These are phyloP conservation scores for Azorinus chamasolen DNA, from an alignment of 2,888 invertebrate genomes.

Conservation along the genomic window DNA sequence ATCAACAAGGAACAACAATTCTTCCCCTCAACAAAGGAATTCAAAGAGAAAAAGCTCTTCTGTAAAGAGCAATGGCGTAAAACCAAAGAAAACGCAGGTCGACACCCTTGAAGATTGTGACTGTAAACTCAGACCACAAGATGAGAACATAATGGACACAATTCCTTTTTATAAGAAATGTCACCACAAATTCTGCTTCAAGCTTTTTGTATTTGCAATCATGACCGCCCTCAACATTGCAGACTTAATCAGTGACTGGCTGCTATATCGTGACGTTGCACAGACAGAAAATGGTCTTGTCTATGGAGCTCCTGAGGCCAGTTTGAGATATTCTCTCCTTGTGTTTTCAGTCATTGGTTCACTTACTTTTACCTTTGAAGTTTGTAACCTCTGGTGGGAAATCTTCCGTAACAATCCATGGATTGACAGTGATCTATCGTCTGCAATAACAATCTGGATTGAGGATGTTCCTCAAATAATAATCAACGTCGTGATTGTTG, in stretches of 20 bases:
- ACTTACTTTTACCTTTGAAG: constrained; percentile 67
- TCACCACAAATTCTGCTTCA: constrained; percentile 62
- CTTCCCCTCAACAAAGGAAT: too few species aligned
- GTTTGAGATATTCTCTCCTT: constrained; percentile 52
- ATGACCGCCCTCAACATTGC: constrained; percentile 67
- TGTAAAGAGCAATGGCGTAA: too few species aligned
- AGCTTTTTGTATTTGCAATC: constrained; percentile 64
- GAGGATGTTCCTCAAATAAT: constrained; percentile 74
- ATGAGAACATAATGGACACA: constrained; percentile 31
- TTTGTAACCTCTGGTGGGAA: constrained; percentile 65
- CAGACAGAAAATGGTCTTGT: constrained; percentile 69
- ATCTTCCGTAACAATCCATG: constrained; percentile 63
- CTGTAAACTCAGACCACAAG: constrained; percentile 32
- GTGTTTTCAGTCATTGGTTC: constrained; percentile 72
- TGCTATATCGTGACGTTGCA: constrained; percentile 66
- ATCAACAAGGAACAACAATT: too few species aligned
- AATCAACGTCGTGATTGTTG: constrained; percentile 71
- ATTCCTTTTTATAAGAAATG: constrained; percentile 56
- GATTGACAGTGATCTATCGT: constrained; percentile 66
- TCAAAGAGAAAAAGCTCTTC: too few species aligned
- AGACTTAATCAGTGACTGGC: constrained; percentile 75
- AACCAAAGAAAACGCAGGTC: constrained; percentile 1
- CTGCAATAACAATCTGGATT: constrained; percentile 70
- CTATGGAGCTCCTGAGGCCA: constrained; percentile 67
- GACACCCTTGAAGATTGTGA: background rate